Evolutionary conservation across 1,140 invertebrate species (phyloP), one percentile per base, ranked within the genome.

Genomic region (Apis laboriosa): DNA sequence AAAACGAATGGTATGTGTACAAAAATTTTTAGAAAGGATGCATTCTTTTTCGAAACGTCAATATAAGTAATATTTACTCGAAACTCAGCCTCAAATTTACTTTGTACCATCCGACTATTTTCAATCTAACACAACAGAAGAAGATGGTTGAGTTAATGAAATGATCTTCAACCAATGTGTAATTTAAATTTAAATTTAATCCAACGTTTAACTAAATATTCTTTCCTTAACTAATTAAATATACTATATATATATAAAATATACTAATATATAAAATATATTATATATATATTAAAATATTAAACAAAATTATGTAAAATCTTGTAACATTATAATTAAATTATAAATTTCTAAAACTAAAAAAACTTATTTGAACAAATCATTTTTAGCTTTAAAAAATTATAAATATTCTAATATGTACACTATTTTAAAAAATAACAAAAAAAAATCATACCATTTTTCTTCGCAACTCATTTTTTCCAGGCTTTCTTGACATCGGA

Each of bases 141-240:
- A 77, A 61, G 43, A 61, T 74, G 53, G 34, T 86, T 85, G 75
- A 82, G 53, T 86, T 43, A 56, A 82, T 49, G 24, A 58, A 86
- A 9, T 28, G 63, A 53, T 67, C 21, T 55, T 70, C 64, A 55
- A 49, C 15, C 60, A n/a, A 9, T 12, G 17, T 60, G 21, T 63
- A 64, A 70, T 58, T 63, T 28, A 43, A 34, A 67, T 68, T 68
- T 28, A 43, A 34, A 67, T 68, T 68, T 43, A 68, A 34, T 64
- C 13, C 24, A 24, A n/a, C 21, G 19, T 76, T 64, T 49, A 4
- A 55, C 51, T 13, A 63, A 63, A 53, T 24, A 17, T 13, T 68
- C 21, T 13, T 76, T 63, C 17, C 9, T 63, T 51, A 28, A 7
- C 34, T 13, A 3, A 21, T 21, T 17, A 19, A n/a, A 43, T 43